phyloP scores from a whole-genome alignment of 2,888 invertebrate species.

The Leptinotarsa haldemani region DNA sequence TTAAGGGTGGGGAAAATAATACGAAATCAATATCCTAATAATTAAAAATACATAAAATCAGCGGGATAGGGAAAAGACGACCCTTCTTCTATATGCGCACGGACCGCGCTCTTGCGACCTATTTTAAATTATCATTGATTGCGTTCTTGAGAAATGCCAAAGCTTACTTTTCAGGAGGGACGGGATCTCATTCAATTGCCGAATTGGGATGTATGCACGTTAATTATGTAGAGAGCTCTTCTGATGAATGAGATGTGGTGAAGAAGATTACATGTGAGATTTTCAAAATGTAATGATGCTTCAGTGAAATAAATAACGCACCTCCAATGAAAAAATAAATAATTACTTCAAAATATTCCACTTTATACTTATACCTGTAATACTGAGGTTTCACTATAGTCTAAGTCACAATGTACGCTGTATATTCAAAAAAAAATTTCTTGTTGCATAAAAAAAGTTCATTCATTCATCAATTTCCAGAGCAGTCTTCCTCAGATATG shows the following conservation, averaged over 20 bases:
- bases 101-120: conserved; percentile 44
- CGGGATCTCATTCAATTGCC: conserved; percentile 43
- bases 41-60: conserved; percentile 62
- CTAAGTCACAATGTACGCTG: too few species aligned
- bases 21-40: conserved; percentile 61
- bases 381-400: too few species aligned
- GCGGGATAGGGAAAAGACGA: conserved; percentile 50
- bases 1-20: conserved; percentile 57
- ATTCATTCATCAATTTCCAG: too few species aligned
- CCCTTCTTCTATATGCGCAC: conserved; percentile 45
- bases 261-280: neutral
- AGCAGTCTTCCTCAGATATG: too few species aligned
- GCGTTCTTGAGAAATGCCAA: conserved; percentile 47
- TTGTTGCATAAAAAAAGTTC: too few species aligned
- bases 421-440: too few species aligned
- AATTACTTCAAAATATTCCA: too few species aligned
- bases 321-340: too few species aligned
- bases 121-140: conserved; percentile 54
- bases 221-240: conserved; percentile 41
- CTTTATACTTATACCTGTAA: too few species aligned
- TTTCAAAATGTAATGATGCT: neutral
- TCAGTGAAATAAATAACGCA: too few species aligned
- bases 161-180: conserved; percentile 45
- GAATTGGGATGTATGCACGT: conserved; percentile 41
- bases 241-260: conserved; percentile 4